phyloP scores from a whole-genome alignment of 1,140 invertebrate genomes.

The Drosophila serrata region DNA sequence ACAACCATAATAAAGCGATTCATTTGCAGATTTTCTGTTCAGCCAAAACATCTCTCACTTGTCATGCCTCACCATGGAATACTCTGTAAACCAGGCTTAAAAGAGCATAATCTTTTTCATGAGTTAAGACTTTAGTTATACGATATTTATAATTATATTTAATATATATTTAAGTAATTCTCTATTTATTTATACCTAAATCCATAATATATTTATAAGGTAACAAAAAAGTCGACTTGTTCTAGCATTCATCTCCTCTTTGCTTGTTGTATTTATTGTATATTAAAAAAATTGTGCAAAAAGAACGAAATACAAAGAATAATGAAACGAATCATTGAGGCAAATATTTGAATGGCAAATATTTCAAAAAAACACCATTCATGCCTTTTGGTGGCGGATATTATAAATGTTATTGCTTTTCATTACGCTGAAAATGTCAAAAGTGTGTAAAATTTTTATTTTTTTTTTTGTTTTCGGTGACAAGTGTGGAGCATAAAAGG shows the following conservation, averaged over 20 bases:
- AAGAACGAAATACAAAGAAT: constrained; percentile 31
- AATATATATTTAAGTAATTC: too few relatives aligned
- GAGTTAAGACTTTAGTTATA: too few relatives aligned
- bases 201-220: neutral
- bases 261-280: constrained; percentile 24
- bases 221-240: neutral
- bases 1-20: constrained; percentile 68
- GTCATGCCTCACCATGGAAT: neutral
- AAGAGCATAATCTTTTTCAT: too few relatives aligned
- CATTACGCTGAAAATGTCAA: constrained; percentile 52
- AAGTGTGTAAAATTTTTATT: constrained; percentile 30
- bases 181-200: neutral
- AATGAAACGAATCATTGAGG: constrained; percentile 53
- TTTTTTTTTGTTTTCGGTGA: too few relatives aligned
- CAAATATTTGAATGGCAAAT: constrained; percentile 64
- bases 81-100: neutral
- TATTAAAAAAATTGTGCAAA: constrained; percentile 22
- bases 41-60: too few relatives aligned
- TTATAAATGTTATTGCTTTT: constrained; percentile 74
- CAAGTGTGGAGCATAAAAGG: neutral
- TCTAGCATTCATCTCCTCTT: neutral
- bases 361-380: constrained; percentile 37
- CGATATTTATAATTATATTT: too few relatives aligned
- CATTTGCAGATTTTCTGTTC: constrained; percentile 59
- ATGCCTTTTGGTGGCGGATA: constrained; percentile 17